Evolutionary conservation across 2,113 vertebrate genomes (phyloP).

Genomic region (Pangasianodon gigas): DNA sequence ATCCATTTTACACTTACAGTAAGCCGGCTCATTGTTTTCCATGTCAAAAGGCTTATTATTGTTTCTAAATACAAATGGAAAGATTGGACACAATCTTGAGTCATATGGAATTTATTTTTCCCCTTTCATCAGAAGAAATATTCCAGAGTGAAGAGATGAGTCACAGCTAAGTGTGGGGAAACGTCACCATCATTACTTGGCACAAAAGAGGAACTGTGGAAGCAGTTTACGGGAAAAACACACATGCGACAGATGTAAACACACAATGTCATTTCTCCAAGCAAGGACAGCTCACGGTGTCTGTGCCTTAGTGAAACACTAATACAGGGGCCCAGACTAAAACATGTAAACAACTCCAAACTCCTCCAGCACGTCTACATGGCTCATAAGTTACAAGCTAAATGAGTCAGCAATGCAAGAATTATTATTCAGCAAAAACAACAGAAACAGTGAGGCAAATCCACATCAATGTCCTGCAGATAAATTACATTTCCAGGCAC

Average conservation of each 20-base stretch:
- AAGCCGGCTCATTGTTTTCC: not conserved
- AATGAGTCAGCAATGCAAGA: not conserved
- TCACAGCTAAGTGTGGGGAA: not conserved
- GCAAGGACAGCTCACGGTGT: not conserved
- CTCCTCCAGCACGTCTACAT: not conserved
- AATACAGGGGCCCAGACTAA: not conserved
- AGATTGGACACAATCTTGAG: not conserved
- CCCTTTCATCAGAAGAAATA: not conserved
- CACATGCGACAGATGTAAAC: not conserved
- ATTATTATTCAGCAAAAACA: not conserved
- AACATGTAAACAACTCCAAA: not conserved
- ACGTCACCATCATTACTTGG: not conserved
- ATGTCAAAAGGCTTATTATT: not conserved
- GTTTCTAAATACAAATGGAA: not conserved
- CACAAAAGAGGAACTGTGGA: not conserved
- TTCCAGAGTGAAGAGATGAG: conserved; percentile 34
- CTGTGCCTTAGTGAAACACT: not conserved
- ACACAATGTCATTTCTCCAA: not conserved
- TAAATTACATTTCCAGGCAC: not conserved
- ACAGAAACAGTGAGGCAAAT: not conserved
- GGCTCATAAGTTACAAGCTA: not conserved
- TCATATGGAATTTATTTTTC: not conserved
- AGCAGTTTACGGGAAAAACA: not conserved
- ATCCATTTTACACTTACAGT: not conserved
- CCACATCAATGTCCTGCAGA: not conserved